Evolutionary conservation across 1,140 invertebrate species (phyloP).

Genomic region (Heliconius nattereri): DNA sequence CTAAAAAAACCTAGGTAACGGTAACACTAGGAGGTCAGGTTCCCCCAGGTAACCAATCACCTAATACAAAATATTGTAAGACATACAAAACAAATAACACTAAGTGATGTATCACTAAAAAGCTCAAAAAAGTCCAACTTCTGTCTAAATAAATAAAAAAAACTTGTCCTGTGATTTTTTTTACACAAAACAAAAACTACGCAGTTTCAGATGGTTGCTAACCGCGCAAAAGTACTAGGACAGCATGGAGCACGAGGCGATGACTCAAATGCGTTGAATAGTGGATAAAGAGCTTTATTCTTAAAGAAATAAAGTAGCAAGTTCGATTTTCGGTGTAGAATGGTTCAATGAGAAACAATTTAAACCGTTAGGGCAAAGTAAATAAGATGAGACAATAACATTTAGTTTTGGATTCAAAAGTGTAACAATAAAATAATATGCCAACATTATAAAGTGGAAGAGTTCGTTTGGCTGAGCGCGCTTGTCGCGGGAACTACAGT

Average conservation of each 20-base stretch:
- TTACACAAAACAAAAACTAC: conserved; percentile 10
- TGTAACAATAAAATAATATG: neutral
- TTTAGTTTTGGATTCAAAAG: neutral
- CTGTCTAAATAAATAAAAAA: neutral
- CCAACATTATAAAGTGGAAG: too few species aligned
- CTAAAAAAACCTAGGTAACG: neutral
- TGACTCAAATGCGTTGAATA: neutral
- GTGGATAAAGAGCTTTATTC: neutral
- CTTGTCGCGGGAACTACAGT: too few species aligned
- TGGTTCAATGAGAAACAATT: conserved; percentile 1
- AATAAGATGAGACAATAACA: conserved; percentile 27
- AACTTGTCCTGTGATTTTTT: neutral
- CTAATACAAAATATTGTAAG: neutral
- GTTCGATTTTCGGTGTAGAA: neutral
- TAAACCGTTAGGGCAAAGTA: conserved; percentile 5
- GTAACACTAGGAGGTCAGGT: neutral
- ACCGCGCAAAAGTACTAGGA: conserved; percentile 59
- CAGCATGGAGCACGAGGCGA: conserved; percentile 40
- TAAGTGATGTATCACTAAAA: too few species aligned
- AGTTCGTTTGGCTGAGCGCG: too few species aligned
- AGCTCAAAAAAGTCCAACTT: neutral
- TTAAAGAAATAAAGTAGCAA: neutral
- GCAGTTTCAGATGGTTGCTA: conserved; percentile 19
- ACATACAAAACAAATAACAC: neutral
- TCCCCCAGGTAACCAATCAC: too few species aligned